These are phyloP conservation scores for Acanthaster planci DNA, from an alignment of 35 echinoderm and acorn worm species.

Conservation along the genomic window DNA sequence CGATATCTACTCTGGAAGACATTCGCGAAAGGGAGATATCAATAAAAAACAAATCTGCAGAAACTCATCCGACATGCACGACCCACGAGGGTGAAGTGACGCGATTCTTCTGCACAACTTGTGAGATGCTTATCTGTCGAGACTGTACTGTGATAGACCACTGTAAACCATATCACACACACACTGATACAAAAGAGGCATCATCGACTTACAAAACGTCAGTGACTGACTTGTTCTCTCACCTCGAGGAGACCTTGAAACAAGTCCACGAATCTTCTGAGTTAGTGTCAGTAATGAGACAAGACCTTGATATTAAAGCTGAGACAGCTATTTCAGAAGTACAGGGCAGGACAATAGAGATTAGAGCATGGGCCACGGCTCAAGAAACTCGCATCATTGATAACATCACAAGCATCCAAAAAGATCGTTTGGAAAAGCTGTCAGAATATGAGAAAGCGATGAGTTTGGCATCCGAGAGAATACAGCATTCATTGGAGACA, in stretches of 20 bases:
- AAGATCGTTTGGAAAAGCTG: background rate
- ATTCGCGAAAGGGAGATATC: background rate
- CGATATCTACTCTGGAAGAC: background rate
- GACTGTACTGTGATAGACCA: slow-evolving; percentile 60
- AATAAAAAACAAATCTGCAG: background rate
- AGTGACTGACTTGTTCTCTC: background rate
- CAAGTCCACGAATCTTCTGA: background rate
- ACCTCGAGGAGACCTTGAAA: background rate
- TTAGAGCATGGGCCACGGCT: background rate
- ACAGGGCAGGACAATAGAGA: background rate
- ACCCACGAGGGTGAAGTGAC: slow-evolving; percentile 34
- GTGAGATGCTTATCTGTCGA: slow-evolving; percentile 50
- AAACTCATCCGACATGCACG: background rate
- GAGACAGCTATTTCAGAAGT: background rate
- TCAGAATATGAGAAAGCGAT: background rate
- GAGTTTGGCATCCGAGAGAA: background rate
- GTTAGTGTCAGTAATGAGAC: background rate
- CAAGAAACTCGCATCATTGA: background rate
- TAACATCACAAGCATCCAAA: slow-evolving; percentile 15
- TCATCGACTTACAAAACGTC: background rate
- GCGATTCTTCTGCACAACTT: slow-evolving; percentile 41
- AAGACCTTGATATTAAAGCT: background rate
- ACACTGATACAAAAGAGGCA: slow-evolving; percentile 23
- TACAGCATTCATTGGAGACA: background rate
- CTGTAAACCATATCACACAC: slow-evolving; percentile 28